Evolutionary conservation across 2,888 invertebrate species (phyloP).

Genomic region (Steromphala cineraria): DNA sequence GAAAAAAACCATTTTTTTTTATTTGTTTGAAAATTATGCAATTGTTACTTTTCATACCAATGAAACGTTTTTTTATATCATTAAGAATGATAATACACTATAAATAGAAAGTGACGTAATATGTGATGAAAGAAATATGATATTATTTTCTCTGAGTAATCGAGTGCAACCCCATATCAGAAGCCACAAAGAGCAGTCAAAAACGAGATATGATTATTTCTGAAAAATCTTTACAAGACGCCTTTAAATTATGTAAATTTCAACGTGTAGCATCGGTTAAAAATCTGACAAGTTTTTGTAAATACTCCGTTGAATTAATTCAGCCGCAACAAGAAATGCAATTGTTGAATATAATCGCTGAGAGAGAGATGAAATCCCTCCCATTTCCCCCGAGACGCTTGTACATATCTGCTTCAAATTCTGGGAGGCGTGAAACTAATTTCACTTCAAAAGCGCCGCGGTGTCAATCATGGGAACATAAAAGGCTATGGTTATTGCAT

Average conservation of each 20-base stretch:
- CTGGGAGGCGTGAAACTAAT: constrained; percentile 4
- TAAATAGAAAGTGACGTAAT: not conserved
- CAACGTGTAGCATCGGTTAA: not conserved
- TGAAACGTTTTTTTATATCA: no score
- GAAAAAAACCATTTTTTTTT: no score
- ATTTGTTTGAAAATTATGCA: no score
- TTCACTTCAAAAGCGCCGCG: constrained; percentile 2
- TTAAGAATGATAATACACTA: no score
- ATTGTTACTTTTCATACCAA: no score
- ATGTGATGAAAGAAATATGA: not conserved
- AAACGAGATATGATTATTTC: not conserved
- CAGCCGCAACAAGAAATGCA: not conserved
- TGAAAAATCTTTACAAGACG: not conserved
- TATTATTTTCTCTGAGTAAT: no score
- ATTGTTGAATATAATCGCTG: not conserved
- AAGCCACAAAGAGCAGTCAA: not conserved
- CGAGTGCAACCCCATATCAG: not conserved
- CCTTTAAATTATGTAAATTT: not conserved
- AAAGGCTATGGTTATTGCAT: not conserved
- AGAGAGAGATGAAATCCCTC: not conserved
- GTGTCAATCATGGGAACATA: not conserved
- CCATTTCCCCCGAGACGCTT: not conserved
- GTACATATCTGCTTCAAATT: constrained; percentile 2
- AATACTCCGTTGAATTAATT: not conserved
- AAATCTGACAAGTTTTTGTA: not conserved